Conservation (phyloP, 2,113 vertebrate genomes). For the Silurus meridionalis region DNA sequence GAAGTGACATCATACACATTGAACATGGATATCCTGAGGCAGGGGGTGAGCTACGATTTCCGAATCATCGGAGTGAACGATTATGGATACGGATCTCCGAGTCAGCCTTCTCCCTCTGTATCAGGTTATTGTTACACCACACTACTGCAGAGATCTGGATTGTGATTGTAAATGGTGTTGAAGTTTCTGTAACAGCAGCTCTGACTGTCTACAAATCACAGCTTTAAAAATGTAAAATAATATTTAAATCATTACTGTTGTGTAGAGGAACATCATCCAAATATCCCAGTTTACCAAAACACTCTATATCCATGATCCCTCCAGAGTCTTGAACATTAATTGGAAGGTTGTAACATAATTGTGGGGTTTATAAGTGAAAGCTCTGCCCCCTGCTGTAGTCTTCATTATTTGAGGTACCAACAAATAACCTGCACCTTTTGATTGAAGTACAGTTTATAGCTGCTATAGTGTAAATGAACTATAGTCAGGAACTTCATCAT, state of each 20-base stretch:
- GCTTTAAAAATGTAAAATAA: not conserved
- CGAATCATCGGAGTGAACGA: constrained; percentile 95
- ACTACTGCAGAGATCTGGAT: not conserved
- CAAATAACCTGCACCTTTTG: not conserved
- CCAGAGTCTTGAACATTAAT: no score
- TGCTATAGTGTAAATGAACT: no score
- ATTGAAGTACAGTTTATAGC: not conserved
- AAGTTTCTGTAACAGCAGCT: not conserved
- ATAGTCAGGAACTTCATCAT: no score
- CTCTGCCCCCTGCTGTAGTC: no score
- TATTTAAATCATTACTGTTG: no score
- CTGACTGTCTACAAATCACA: not conserved
- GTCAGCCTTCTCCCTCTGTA: constrained; percentile 90
- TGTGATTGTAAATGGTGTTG: not conserved
- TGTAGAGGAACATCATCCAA: no score
- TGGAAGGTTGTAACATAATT: no score
- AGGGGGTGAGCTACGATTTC: constrained; percentile 95
- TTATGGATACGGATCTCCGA: constrained; percentile 94
- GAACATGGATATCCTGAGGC: constrained; percentile 89
- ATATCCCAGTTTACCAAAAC: no score
- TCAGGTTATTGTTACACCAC: constrained; percentile 75
- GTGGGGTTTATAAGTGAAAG: no score
- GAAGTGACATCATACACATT: constrained; percentile 97
- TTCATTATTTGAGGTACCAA: not conserved
- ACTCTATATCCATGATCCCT: no score